phyloP scores from a whole-genome alignment of 2,797 vertebrate genomes.

The Oceanodroma leucorhoa region DNA sequence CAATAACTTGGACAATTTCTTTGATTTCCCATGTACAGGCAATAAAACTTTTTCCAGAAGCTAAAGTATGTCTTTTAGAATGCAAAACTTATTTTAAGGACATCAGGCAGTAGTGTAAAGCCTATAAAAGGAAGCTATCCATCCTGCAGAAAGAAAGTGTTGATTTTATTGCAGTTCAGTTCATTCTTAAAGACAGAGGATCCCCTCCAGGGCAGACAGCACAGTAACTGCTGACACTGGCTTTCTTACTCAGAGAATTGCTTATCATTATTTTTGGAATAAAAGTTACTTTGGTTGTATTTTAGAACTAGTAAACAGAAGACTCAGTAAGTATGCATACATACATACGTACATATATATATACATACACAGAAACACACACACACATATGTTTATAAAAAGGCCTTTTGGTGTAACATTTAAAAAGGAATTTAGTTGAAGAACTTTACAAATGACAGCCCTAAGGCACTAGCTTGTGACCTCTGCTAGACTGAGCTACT shows the following conservation, averaged over 20 bases:
- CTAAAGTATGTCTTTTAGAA: not conserved
- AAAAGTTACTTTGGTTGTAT: not conserved
- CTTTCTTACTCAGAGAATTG: not conserved
- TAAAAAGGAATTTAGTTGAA: conserved; percentile 4
- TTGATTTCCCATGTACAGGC: not conserved
- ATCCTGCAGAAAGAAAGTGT: not conserved
- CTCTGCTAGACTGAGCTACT: conserved; percentile 17
- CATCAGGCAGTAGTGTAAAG: not conserved
- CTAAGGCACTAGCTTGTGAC: conserved; percentile 19
- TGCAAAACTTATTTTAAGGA: not conserved
- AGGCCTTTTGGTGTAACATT: not conserved
- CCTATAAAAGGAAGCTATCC: not conserved
- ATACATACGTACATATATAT: not conserved
- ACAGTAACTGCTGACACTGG: not conserved
- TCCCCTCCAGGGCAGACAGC: not conserved
- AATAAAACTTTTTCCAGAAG: not conserved
- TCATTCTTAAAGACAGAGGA: conserved; percentile 9
- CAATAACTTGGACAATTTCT: not conserved
- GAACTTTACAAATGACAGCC: conserved; percentile 25
- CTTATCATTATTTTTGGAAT: not conserved
- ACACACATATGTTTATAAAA: not conserved
- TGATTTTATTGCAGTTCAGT: not conserved
- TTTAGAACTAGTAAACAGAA: not conserved
- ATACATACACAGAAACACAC: rapidly evolving
- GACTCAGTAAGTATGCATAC: not conserved